A percentile compares a stretch with the other conserved stretches of the same genome.
Conservation (phyloP, 92 coral and sea anemone species). For the Ricordea florida region DNA sequence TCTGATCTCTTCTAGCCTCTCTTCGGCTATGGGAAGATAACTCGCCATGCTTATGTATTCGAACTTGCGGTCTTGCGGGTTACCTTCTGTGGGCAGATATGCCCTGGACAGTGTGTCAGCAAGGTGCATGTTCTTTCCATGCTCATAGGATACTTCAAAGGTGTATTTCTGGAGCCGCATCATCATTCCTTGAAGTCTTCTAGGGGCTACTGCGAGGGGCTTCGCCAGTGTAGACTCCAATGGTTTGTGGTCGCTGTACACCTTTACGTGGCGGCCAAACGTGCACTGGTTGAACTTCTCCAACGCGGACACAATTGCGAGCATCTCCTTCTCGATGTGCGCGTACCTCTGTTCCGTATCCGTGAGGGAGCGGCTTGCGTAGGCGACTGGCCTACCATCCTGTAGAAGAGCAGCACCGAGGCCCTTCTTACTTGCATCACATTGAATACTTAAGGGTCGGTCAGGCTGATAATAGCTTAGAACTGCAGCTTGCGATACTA, state of each 20-base stretch:
- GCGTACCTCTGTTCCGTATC: constrained; percentile 24
- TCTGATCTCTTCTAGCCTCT: too few relatives aligned
- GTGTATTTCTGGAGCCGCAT: constrained; percentile 2
- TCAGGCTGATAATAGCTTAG: constrained; percentile 35
- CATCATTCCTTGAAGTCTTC: constrained; percentile 12
- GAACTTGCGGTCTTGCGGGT: not conserved
- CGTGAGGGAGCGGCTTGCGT: constrained; percentile 34
- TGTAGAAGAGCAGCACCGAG: constrained; percentile 54
- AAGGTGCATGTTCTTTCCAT: too few relatives aligned
- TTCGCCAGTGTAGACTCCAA: too few relatives aligned
- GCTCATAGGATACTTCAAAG: not conserved
- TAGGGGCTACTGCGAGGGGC: not conserved
- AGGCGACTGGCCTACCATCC: constrained; percentile 28
- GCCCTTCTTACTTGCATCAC: constrained; percentile 50
- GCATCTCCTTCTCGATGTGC: too few relatives aligned
- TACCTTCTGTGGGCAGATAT: not conserved
- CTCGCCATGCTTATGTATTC: not conserved
- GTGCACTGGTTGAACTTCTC: too few relatives aligned
- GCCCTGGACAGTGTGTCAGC: not conserved
- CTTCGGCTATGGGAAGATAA: too few relatives aligned
- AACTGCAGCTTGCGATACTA: constrained; percentile 40
- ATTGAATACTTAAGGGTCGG: constrained; percentile 37
- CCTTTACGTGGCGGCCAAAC: not conserved
- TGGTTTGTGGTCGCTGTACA: not conserved
- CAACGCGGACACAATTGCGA: too few relatives aligned